A percentile compares a stretch with the other conserved stretches of the same genome.
phyloP scores from a whole-genome alignment of 1,140 invertebrate species.

The Papilio helenus region DNA sequence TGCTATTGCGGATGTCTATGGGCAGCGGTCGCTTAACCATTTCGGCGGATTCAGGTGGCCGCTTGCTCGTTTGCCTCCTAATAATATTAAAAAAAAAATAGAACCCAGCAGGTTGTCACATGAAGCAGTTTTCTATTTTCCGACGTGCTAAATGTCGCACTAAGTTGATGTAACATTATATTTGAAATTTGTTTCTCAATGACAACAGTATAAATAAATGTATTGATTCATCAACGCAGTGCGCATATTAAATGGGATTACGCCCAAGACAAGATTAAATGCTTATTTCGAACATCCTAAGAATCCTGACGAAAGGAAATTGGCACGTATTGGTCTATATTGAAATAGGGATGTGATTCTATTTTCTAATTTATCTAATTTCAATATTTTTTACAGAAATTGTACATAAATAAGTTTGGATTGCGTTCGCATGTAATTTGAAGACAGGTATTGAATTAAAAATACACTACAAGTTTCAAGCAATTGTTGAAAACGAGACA shows the following conservation, averaged over 20 bases:
- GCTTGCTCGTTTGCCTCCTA: too few species aligned
- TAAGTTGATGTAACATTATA: slow-evolving; percentile 4
- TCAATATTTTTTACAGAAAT: background rate
- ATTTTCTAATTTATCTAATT: background rate
- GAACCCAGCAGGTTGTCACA: background rate
- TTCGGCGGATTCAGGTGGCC: too few species aligned
- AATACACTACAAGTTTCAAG: background rate
- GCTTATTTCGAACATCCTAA: slow-evolving; percentile 27
- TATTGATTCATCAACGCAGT: slow-evolving; percentile 12
- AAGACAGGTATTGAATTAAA: background rate
- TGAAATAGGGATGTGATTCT: slow-evolving; percentile 1
- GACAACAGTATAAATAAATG: slow-evolving; percentile 1
- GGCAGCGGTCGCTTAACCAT: too few species aligned
- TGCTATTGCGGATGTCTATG: too few species aligned
- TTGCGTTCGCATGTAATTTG: background rate
- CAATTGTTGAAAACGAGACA: slow-evolving; percentile 2
- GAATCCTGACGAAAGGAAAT: slow-evolving; percentile 28
- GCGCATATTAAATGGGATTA: slow-evolving; percentile 39
- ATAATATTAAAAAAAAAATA: too few species aligned
- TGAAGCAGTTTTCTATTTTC: background rate
- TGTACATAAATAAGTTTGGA: background rate
- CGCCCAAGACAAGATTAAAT: slow-evolving; percentile 35
- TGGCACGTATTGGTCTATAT: background rate
- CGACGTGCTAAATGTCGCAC: background rate
- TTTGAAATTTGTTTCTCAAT: background rate